phyloP scores from a whole-genome alignment of 2,113 vertebrate species.

The Corydoras sp. region DNA sequence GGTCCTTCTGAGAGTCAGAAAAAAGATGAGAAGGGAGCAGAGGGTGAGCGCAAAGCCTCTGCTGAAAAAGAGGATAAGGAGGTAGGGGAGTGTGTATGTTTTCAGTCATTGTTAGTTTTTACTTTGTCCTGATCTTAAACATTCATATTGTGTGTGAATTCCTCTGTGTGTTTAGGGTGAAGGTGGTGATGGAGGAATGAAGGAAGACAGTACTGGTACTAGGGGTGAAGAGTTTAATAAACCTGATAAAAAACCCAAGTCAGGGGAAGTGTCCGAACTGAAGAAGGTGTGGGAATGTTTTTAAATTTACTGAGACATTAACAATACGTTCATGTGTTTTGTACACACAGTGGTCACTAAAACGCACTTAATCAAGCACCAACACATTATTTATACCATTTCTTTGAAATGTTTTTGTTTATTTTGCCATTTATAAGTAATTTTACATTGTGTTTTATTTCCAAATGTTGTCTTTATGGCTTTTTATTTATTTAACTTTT shows the following conservation, averaged over 20 bases:
- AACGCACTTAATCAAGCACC: no score
- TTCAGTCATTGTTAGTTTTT: neutral
- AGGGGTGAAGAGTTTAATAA: slow-evolving; percentile 43
- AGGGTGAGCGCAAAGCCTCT: slow-evolving; percentile 50
- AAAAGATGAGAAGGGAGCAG: slow-evolving; percentile 51
- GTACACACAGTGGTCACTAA: no score
- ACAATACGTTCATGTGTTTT: no score
- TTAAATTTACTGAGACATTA: neutral
- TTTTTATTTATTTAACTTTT: no score
- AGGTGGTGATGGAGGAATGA: slow-evolving; percentile 54
- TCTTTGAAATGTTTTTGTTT: no score
- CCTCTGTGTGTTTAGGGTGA: slow-evolving; percentile 47
- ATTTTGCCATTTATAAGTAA: no score
- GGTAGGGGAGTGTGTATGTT: slow-evolving; percentile 34
- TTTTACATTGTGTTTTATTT: no score
- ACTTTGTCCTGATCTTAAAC: no score
- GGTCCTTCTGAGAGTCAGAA: slow-evolving; percentile 48
- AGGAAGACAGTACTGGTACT: slow-evolving; percentile 39
- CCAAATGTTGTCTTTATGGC: no score
- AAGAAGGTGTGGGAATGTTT: slow-evolving; percentile 67
- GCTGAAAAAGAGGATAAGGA: slow-evolving; percentile 56
- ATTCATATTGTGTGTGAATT: neutral
- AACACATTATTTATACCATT: no score
- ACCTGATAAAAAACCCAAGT: slow-evolving; percentile 58
- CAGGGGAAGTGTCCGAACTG: slow-evolving; percentile 65